These are phyloP conservation scores for Pitangus sulphuratus DNA, from an alignment of 2,797 vertebrate species.

Conservation along the genomic window DNA sequence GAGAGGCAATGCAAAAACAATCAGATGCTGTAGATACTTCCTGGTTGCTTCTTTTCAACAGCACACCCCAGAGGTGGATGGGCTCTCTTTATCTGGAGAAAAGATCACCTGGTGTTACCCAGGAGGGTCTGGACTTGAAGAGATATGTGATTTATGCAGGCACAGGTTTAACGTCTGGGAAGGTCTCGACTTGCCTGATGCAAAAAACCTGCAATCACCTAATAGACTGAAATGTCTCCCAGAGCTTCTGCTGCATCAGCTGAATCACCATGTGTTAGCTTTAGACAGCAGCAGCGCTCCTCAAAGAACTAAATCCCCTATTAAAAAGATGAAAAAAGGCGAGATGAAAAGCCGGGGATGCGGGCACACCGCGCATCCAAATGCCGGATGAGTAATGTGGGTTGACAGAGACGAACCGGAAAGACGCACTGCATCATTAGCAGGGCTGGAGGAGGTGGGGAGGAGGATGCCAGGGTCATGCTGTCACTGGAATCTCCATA, in stretches of 20 bases:
- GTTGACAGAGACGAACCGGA: not conserved
- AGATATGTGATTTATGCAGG: not conserved
- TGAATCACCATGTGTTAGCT: slow-evolving; percentile 1
- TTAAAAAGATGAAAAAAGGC: not conserved
- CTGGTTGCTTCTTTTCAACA: not conserved
- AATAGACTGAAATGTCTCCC: not conserved
- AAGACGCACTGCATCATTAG: not conserved
- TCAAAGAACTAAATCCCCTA: slow-evolving; percentile 1
- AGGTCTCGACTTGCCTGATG: not conserved
- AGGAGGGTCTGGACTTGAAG: not conserved
- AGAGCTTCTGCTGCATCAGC: slow-evolving; percentile 44
- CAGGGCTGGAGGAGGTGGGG: not conserved
- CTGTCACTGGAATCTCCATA: slow-evolving; percentile 2
- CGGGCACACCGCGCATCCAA: not conserved
- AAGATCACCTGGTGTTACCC: not conserved
- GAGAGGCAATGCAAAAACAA: not conserved
- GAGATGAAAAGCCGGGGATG: not conserved
- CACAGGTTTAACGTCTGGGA: not conserved
- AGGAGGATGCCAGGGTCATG: slow-evolving; percentile 8
- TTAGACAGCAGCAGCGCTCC: slow-evolving; percentile 15
- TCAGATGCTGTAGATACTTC: not conserved
- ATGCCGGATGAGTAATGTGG: not conserved
- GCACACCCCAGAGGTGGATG: not conserved
- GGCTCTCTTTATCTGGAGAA: not conserved
- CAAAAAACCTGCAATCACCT: not conserved